Evolutionary conservation across 2,113 vertebrate genomes (phyloP).

Genomic region (Diglossa brunneiventris): DNA sequence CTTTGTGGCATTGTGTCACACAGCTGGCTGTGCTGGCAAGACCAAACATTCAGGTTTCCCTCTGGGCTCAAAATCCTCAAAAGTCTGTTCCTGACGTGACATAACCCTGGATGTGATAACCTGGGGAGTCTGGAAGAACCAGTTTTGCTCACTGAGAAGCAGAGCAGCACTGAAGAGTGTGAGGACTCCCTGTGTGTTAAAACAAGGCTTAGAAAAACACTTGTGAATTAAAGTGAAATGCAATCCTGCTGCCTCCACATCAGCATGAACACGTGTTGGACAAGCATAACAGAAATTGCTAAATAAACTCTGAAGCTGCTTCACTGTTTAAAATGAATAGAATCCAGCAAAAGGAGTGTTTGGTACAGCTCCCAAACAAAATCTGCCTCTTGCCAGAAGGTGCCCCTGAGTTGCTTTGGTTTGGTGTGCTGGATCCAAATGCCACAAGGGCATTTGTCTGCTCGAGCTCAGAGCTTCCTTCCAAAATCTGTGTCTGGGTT

Average conservation of each 20-base stretch:
- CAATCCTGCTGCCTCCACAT: background rate
- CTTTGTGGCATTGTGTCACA: background rate
- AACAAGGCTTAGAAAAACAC: conserved; percentile 4
- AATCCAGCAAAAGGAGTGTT: background rate
- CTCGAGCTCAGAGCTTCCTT: background rate
- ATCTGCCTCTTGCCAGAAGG: background rate
- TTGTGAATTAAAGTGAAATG: background rate
- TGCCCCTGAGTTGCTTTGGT: background rate
- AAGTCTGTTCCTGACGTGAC: background rate
- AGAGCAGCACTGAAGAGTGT: background rate
- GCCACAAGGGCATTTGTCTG: background rate
- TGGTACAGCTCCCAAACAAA: background rate
- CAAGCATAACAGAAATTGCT: background rate
- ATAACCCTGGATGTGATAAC: background rate
- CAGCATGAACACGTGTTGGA: background rate
- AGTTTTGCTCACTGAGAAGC: background rate
- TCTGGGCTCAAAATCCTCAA: background rate
- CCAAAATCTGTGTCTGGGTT: background rate
- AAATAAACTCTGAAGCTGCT: background rate
- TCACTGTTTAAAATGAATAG: background rate
- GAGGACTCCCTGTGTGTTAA: background rate
- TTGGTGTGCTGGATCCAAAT: background rate
- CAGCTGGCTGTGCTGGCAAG: background rate
- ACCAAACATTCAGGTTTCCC: background rate
- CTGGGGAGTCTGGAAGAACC: background rate